phyloP scores from a whole-genome alignment of 2,888 invertebrate species.

The Dynastes hyllus region DNA sequence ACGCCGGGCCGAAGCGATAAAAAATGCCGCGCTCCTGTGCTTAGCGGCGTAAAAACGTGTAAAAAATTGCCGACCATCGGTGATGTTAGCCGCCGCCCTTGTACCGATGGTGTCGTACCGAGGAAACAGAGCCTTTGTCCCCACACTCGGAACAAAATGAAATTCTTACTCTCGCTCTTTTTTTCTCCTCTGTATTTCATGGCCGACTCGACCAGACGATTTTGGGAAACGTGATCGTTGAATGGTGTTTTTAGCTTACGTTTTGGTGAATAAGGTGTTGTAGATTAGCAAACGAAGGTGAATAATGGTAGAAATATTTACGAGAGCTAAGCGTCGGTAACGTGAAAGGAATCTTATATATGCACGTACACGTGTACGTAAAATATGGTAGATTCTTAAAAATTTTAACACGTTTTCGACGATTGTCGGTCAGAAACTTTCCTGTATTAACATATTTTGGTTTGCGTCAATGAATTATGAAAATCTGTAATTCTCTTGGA shows the following conservation, averaged over 20 bases:
- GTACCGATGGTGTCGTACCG: neutral
- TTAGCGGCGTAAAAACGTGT: conserved; percentile 37
- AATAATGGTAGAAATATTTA: too few species aligned
- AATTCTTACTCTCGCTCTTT: neutral
- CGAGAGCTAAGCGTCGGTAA: too few species aligned
- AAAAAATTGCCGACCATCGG: conserved; percentile 26
- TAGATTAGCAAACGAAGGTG: too few species aligned
- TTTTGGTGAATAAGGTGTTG: too few species aligned
- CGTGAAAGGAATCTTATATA: too few species aligned
- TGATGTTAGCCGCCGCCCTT: neutral
- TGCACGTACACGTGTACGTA: too few species aligned
- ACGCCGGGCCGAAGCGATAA: conserved; percentile 22
- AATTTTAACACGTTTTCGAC: too few species aligned
- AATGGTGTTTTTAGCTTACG: neutral
- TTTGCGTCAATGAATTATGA: too few species aligned
- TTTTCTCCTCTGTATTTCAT: conserved; percentile 5
- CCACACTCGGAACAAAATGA: neutral
- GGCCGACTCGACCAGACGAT: conserved; percentile 7
- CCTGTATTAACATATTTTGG: too few species aligned
- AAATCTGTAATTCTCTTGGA: too few species aligned
- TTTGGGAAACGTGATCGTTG: conserved; percentile 35
- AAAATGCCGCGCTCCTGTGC: conserved; percentile 38
- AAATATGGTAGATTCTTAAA: too few species aligned
- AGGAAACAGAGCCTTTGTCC: conserved; percentile 27
- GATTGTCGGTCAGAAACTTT: too few species aligned